Evolutionary conservation across 1,140 invertebrate species (phyloP).

Genomic region (Cryptotermes secundus): DNA sequence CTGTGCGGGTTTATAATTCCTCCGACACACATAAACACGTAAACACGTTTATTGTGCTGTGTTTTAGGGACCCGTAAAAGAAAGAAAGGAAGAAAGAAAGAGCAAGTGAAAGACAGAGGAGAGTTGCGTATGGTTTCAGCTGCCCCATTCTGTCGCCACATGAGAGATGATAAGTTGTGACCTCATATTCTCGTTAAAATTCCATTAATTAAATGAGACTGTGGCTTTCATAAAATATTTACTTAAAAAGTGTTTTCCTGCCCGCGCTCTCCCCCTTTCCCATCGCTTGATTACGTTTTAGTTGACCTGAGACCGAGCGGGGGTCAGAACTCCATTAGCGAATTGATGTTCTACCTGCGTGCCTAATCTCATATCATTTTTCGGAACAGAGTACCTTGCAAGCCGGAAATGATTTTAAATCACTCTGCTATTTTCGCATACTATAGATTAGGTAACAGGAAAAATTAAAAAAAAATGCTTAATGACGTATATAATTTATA

Average conservation of each 20-base stretch:
- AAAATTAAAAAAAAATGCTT: too few relatives aligned
- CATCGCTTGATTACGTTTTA: slow-evolving; percentile 36
- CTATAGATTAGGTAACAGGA: not conserved
- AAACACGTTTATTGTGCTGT: too few relatives aligned
- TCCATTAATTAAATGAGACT: slow-evolving; percentile 36
- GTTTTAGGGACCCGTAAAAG: not conserved
- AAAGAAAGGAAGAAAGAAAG: not conserved
- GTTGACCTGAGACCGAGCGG: slow-evolving; percentile 18
- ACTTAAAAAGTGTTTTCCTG: slow-evolving; percentile 35
- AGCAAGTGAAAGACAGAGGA: not conserved
- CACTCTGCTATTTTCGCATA: not conserved
- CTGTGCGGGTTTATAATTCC: too few relatives aligned
- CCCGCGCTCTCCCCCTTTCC: slow-evolving; percentile 22
- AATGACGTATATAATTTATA: too few relatives aligned
- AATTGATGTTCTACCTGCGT: slow-evolving; percentile 19
- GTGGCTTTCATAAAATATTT: slow-evolving; percentile 36
- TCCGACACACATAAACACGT: too few relatives aligned
- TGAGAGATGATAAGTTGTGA: slow-evolving; percentile 32
- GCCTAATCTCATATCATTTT: not conserved
- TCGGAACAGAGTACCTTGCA: not conserved
- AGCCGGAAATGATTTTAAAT: not conserved
- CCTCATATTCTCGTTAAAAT: slow-evolving; percentile 35
- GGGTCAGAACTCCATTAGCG: slow-evolving; percentile 33
- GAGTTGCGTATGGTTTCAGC: not conserved
- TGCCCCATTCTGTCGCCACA: not conserved